Conservation (phyloP, 2,797 vertebrate species). For the Spizella passerina region DNA sequence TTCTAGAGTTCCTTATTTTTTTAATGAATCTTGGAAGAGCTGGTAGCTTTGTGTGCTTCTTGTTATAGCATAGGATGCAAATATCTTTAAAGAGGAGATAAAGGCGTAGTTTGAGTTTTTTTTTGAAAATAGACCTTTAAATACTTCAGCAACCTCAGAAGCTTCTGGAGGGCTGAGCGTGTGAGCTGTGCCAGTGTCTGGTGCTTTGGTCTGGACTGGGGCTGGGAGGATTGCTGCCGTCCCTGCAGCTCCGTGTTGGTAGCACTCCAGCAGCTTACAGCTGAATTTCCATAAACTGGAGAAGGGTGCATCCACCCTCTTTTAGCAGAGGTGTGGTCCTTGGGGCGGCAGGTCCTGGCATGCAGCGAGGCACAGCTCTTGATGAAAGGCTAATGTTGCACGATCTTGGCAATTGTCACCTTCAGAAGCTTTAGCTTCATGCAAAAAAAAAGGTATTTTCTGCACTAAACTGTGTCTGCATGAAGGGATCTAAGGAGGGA, state of each 20-base stretch:
- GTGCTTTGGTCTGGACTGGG: background rate
- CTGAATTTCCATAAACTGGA: constrained; percentile 40
- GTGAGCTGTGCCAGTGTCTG: background rate
- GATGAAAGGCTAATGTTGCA: background rate
- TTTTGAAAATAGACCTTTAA: background rate
- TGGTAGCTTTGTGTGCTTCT: background rate
- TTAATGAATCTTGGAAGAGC: background rate
- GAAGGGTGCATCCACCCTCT: constrained; percentile 33
- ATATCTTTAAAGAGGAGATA: background rate
- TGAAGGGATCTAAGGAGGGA: background rate
- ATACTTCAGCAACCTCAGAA: background rate
- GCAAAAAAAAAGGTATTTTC: background rate
- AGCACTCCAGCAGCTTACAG: background rate
- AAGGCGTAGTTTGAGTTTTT: fast-evolving
- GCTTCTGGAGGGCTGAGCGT: background rate
- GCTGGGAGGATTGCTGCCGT: background rate
- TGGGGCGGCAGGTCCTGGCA: constrained; percentile 4
- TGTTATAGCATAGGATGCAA: background rate
- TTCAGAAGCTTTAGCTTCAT: background rate
- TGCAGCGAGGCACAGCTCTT: background rate
- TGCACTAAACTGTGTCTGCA: background rate
- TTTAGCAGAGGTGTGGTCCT: constrained; percentile 44
- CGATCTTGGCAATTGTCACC: background rate
- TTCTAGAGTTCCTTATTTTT: background rate
- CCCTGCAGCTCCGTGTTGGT: background rate